Evolutionary conservation across 2,113 vertebrate genomes (phyloP).

Genomic region (Orcinus orca): DNA sequence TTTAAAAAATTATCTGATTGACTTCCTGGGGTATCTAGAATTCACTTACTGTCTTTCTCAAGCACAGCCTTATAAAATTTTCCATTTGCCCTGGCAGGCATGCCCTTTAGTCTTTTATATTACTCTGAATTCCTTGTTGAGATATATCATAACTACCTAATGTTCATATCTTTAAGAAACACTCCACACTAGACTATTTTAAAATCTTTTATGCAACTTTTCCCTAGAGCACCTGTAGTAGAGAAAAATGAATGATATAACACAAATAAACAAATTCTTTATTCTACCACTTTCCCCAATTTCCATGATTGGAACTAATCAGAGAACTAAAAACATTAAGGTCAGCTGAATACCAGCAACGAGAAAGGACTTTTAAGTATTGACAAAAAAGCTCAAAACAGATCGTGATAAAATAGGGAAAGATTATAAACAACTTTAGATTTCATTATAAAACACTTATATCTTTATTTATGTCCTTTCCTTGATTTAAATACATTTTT

Average conservation of each 20-base stretch:
- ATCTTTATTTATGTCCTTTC: neutral
- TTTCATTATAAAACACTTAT: neutral
- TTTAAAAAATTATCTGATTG: neutral
- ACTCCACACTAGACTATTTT: neutral
- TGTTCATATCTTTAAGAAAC: neutral
- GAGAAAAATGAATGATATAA: neutral
- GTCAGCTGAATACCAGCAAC: neutral
- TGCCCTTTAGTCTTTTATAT: neutral
- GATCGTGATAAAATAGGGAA: neutral
- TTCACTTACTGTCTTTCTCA: neutral
- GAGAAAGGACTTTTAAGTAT: neutral
- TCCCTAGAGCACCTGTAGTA: neutral
- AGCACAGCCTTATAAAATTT: neutral
- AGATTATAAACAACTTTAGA: neutral
- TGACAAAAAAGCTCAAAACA: neutral
- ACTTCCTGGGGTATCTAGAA: neutral
- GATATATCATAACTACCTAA: neutral
- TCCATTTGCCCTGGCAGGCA: neutral
- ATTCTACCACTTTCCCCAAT: neutral
- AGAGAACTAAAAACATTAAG: neutral
- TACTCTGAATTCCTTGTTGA: neutral
- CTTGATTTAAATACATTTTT: neutral
- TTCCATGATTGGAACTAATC: neutral
- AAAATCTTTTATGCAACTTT: neutral
- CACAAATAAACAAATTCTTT: neutral